Base-by-base conservation (phyloP, 2,797 vertebrate genomes). In the Gephyroberyx darwinii region DNA sequence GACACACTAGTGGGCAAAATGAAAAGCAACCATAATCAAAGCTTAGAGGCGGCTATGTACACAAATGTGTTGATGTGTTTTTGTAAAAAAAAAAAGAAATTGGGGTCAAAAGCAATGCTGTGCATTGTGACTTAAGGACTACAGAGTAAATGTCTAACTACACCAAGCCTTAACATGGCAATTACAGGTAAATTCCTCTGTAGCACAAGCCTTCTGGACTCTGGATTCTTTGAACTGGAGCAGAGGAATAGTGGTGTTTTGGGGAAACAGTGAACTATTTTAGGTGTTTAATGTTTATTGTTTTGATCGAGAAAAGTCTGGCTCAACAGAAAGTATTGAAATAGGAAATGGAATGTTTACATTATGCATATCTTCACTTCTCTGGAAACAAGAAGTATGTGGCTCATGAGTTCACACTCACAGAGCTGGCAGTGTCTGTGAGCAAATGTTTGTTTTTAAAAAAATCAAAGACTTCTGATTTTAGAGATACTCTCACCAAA, bases 331-430 rank as follows among this genome's bases (percentile, higher is more conserved):
- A 78, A 81, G 84, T 86, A 77, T 82, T 84, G 60, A 75, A 75
- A 76, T 81, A 85, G 84, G 81, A 90, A 89, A 90, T 83, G 77
- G 91, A 96, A 96, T 96, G 96, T 99, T 99, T 98, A 98, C 97
- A 98, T 97, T 86, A 94, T 94, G 95, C 95, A 95, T 95, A 94
- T 92, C 94, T 96, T 95, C 95, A 96, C 96, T 96, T 91, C 93
- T 90, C 84, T 90, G 86, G 93, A 91, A 94, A 91, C 88, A 86
- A 86, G 92, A 94, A 93, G 92, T 94, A 89, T 83, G 84, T 86
- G 85, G 92, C 93, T 93, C 88, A 74, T 84, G 85, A 82, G 66
- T 91, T 92, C 79, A 80, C 70, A 12, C 63, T 70, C 93, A 90
- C 74, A 35, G 89, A 91, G 89, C 83, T 87, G 92, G 90, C 93